Evolutionary conservation across 2,113 vertebrate species (phyloP).

Genomic region (Nerophis ophidion): DNA sequence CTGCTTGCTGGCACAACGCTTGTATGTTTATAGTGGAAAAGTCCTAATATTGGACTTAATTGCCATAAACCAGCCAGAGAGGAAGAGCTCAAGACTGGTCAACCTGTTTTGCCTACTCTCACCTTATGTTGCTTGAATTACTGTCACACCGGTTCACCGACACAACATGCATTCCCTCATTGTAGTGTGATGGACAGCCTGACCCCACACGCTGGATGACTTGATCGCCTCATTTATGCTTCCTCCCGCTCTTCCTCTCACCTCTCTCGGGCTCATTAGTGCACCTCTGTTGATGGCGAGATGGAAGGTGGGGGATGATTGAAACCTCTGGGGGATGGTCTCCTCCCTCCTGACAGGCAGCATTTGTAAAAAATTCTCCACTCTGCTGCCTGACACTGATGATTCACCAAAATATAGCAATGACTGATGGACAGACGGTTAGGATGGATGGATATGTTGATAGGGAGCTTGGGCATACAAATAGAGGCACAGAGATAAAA

Average conservation of each 20-base stretch:
- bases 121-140: conserved; percentile 9
- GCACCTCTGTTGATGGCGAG: conserved; percentile 84
- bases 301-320: conserved; percentile 77
- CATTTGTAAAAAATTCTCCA: conserved; percentile 92
- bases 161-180: conserved; percentile 44
- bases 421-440: conserved; percentile 40
- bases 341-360: conserved; percentile 93
- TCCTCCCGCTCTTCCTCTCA: conserved; percentile 53
- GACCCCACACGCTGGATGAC: conserved; percentile 40
- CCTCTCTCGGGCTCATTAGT: conserved; percentile 84
- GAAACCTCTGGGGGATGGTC: conserved; percentile 92
- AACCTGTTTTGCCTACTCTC: background rate
- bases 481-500: conserved; percentile 20
- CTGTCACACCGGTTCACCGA: conserved; percentile 17
- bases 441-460: conserved; percentile 28
- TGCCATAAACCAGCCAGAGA: conserved; percentile 32
- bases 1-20: conserved; percentile 34
- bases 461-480: conserved; percentile 16
- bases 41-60: conserved; percentile 54
- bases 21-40: conserved; percentile 27
- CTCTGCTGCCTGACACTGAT: conserved; percentile 77
- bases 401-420: conserved; percentile 56
- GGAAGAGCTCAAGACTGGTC: conserved; percentile 8
- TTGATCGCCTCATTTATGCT: conserved; percentile 70
- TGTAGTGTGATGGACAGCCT: conserved; percentile 35